These are phyloP conservation scores for Brachynemurus nebulosus DNA, from an alignment of 2,888 invertebrate genomes.

Conservation along the genomic window DNA sequence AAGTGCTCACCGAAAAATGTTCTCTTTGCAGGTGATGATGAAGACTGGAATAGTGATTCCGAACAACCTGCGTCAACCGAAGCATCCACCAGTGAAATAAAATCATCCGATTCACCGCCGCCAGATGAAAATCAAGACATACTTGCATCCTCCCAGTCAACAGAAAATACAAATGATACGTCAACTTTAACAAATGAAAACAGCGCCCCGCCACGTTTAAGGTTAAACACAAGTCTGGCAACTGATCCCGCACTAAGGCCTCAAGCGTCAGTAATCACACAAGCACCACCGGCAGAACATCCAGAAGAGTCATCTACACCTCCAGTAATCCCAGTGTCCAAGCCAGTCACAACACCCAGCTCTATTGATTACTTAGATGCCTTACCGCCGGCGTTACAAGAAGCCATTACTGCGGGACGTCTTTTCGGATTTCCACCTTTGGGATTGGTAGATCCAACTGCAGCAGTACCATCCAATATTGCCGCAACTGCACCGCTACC, in stretches of 20 bases:
- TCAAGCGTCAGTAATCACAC: slow-evolving; percentile 42
- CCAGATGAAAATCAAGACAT: slow-evolving; percentile 30
- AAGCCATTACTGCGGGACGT: slow-evolving; percentile 31
- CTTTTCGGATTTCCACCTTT: slow-evolving; percentile 30
- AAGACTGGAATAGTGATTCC: slow-evolving; percentile 42
- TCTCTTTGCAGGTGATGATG: slow-evolving; percentile 46
- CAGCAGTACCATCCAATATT: slow-evolving; percentile 24
- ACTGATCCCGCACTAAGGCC: slow-evolving; percentile 69
- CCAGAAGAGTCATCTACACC: slow-evolving; percentile 28
- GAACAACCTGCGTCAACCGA: slow-evolving; percentile 30
- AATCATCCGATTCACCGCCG: slow-evolving; percentile 19
- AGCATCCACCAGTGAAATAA: slow-evolving; percentile 9
- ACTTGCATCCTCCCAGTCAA: slow-evolving; percentile 51
- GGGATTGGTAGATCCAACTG: slow-evolving; percentile 24
- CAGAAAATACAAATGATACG: slow-evolving; percentile 19
- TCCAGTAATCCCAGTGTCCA: slow-evolving; percentile 15
- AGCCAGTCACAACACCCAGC: slow-evolving; percentile 12
- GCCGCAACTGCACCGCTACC: slow-evolving; percentile 22
- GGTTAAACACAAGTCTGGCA: slow-evolving; percentile 64
- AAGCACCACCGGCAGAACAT: slow-evolving; percentile 34
- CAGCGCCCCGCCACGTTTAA: slow-evolving; percentile 43
- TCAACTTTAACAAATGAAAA: slow-evolving; percentile 24
- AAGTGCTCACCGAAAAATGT: slow-evolving; percentile 7
- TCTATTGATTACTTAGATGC: slow-evolving; percentile 35
- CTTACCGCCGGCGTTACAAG: slow-evolving; percentile 35